Percentiles rank a stretch among this genome's conserved stretches.
Evolutionary conservation across 2,888 invertebrate genomes (phyloP).

Genomic region (Hecatera dysodea): DNA sequence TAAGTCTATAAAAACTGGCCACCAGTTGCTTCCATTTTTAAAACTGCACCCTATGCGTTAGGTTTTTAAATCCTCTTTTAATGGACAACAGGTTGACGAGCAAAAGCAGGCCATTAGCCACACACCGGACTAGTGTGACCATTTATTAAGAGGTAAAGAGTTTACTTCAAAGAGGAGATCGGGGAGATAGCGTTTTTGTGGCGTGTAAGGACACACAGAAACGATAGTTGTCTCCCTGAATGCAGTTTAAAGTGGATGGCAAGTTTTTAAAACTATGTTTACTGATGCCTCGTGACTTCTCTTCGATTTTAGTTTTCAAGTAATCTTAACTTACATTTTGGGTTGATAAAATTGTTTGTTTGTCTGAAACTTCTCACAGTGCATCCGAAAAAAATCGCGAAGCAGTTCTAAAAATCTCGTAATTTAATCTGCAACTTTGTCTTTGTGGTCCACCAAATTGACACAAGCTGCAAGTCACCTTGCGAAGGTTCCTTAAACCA

Average conservation of each 20-base stretch:
- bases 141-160: constrained; percentile 12
- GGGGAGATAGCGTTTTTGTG: not conserved
- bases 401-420: no score
- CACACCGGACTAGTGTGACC: not conserved
- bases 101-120: constrained; percentile 1
- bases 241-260: not conserved
- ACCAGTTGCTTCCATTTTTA: constrained; percentile 13
- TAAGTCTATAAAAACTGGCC: not conserved
- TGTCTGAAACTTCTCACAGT: no score
- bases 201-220: not conserved
- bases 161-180: not conserved
- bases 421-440: no score
- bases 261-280: no score
- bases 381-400: no score
- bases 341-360: no score
- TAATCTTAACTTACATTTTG: no score
- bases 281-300: no score
- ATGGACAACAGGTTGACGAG: constrained; percentile 36
- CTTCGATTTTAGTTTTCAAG: no score
- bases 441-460: no score
- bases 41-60: not conserved
- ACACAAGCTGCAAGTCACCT: no score
- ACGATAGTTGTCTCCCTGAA: not conserved
- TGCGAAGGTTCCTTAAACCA: no score
- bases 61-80: constrained; percentile 26